Evolutionary conservation across 2,888 invertebrate genomes (phyloP), one percentile per base, ranked within the genome.

Genomic region (Parnassius orleans): DNA sequence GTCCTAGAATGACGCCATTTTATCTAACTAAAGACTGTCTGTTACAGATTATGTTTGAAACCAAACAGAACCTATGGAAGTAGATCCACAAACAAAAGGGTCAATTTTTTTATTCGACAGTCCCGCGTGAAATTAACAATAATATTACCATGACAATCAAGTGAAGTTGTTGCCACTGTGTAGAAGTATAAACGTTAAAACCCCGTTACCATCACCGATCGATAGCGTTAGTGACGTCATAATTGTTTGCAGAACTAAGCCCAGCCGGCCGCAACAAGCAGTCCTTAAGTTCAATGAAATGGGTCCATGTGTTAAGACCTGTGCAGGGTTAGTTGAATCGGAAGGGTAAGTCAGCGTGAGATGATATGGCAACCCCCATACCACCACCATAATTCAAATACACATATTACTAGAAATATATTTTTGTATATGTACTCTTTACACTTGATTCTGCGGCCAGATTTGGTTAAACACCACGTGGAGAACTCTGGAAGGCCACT

Each of bases 401-500:
- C 83, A 90, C 83, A 86, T 83, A 77, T 72, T 72, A 68, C 61
- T 60, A 73, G 70, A 79, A 73, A 74, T 70, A 80, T 80, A 81
- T 74, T 74, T 64, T 72, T 68, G 12, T 48, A 48, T 48, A n/a
- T 74, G 78, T 76, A 76, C 71, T 73, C 70, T 69, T 65, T 70
- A 69, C 65, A 66, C 67, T 70, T 67, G 50, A 72, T 65, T 71
- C 76, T 84, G 84, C 83, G 86, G 88, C 88, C 87, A 72, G 71
- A 72, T 67, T 67, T 72, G 75, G 78, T 73, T 72, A 72, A 69
- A 77, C 71, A 75, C 79, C 83, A 76, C 84, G 91, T 92, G 92
- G 92, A 92, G 92, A 92, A 92, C 92, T 92, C 92, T 87, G 92
- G 92, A 92, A 92, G 90, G 87, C 90, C 90, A 90, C 88, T 80